phyloP scores from a whole-genome alignment of 2,797 vertebrate genomes.

The Chlorospingus flavigularis region DNA sequence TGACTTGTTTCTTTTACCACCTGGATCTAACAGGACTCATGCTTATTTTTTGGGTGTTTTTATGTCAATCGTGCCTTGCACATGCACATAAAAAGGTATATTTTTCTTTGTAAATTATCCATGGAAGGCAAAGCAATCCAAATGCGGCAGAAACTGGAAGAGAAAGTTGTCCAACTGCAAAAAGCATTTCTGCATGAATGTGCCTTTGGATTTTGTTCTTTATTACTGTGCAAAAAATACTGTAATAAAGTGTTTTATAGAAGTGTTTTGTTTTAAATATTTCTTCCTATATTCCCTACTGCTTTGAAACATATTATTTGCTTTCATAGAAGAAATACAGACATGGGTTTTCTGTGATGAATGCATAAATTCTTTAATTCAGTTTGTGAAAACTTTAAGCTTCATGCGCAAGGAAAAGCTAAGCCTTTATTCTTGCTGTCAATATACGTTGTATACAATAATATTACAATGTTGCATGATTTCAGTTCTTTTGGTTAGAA shows the following conservation, averaged over 20 bases:
- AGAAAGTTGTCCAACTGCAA: not conserved
- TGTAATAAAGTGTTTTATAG: not conserved
- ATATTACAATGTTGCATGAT: not conserved
- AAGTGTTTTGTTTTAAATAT: not conserved
- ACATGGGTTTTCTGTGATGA: not conserved
- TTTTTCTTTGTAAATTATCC: constrained; percentile 25
- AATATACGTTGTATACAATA: not conserved
- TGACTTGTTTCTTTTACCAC: not conserved
- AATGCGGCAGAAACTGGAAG: not conserved
- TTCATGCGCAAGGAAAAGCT: not conserved
- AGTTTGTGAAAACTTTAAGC: not conserved
- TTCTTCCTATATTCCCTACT: not conserved
- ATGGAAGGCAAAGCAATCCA: not conserved
- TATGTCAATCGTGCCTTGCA: not conserved
- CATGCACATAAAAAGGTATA: not conserved
- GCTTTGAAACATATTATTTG: not conserved
- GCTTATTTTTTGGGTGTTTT: not conserved
- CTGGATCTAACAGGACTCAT: not conserved
- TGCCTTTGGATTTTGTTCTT: not conserved
- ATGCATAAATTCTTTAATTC: not conserved
- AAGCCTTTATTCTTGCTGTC: not conserved
- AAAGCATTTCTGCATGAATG: not conserved
- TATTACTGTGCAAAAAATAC: not conserved
- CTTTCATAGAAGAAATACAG: not conserved
- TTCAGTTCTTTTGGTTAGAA: not conserved